A percentile compares a stretch with the other conserved stretches of the same genome.
These are phyloP conservation scores for Parnassius glacialis DNA, from an alignment of 2,888 invertebrate species.

Conservation along the genomic window DNA sequence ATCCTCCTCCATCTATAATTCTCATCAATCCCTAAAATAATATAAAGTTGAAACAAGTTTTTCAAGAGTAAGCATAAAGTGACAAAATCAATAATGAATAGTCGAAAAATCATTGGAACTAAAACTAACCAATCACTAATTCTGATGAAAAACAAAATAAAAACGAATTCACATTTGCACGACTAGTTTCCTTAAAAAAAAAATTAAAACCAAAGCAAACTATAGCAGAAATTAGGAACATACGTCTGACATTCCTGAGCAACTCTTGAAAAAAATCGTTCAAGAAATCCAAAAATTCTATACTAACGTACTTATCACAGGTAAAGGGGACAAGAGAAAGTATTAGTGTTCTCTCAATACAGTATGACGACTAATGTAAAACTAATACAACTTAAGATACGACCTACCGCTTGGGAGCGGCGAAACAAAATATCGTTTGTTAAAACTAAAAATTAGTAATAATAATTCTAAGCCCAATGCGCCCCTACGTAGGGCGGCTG, in stretches of 20 bases:
- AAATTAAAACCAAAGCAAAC: slow-evolving; percentile 47
- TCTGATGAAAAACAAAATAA: slow-evolving; percentile 59
- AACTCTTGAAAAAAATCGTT: slow-evolving; percentile 62
- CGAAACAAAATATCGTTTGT: slow-evolving; percentile 48
- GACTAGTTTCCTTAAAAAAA: slow-evolving; percentile 66
- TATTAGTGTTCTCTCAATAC: slow-evolving; percentile 77
- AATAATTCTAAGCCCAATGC: slow-evolving; percentile 70
- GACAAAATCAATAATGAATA: slow-evolving; percentile 39
- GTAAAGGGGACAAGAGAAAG: slow-evolving; percentile 80
- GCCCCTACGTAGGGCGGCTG: slow-evolving; percentile 64
- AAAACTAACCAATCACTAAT: slow-evolving; percentile 53
- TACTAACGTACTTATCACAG: slow-evolving; percentile 81
- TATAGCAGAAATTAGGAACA: slow-evolving; percentile 75
- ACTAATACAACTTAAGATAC: slow-evolving; percentile 73
- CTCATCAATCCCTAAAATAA: slow-evolving; percentile 29
- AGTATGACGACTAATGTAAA: slow-evolving; percentile 63
- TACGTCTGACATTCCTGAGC: slow-evolving; percentile 71
- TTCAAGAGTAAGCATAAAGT: slow-evolving; percentile 28
- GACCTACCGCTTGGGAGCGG: slow-evolving; percentile 47
- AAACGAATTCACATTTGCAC: slow-evolving; percentile 45
- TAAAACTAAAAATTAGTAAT: slow-evolving; percentile 49
- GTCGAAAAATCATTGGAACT: slow-evolving; percentile 46
- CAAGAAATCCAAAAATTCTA: slow-evolving; percentile 72
- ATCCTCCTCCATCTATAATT: slow-evolving; percentile 30
- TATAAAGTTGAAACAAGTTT: slow-evolving; percentile 32